Evolutionary conservation across 2,113 vertebrate species (phyloP).

Genomic region (Hypomesus transpacificus): DNA sequence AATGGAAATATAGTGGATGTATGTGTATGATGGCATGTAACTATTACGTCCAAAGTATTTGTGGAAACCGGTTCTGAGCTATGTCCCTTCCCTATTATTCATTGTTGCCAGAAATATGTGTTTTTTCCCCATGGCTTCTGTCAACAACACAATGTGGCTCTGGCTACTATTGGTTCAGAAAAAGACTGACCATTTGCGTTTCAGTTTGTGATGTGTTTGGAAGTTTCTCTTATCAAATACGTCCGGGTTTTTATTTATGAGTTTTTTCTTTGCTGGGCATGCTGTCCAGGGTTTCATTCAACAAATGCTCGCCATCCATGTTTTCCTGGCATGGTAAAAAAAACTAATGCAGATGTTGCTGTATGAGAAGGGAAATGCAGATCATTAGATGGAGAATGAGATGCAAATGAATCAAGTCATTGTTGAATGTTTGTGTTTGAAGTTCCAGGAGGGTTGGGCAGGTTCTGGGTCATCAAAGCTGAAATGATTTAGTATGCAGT

Average conservation of each 20-base stretch:
- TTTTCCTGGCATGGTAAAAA: constrained; percentile 15
- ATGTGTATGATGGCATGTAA: constrained; percentile 16
- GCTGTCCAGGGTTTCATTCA: constrained; percentile 27
- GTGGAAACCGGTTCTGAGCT: neutral
- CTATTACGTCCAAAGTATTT: neutral
- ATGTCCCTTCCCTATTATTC: neutral
- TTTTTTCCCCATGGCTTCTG: constrained; percentile 22
- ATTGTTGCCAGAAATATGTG: constrained; percentile 15
- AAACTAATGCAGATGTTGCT: constrained; percentile 27
- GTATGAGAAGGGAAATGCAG: constrained; percentile 24
- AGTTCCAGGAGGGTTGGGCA: constrained; percentile 46
- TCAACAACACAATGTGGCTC: constrained; percentile 14
- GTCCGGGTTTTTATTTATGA: constrained; percentile 2
- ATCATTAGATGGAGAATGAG: constrained; percentile 33
- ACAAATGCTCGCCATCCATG: constrained; percentile 11
- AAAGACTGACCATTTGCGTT: constrained; percentile 23
- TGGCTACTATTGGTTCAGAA: constrained; percentile 7
- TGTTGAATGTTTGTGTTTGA: constrained; percentile 50
- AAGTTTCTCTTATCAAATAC: constrained; percentile 21
- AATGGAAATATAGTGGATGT: constrained; percentile 35
- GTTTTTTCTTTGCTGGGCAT: neutral
- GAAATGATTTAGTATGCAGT: constrained; percentile 61
- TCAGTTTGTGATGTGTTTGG: constrained; percentile 14
- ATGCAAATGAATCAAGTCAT: constrained; percentile 54
- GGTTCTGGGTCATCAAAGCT: constrained; percentile 59